Evolutionary conservation across 2,113 vertebrate species (phyloP).

Genomic region (Aix galericulata): DNA sequence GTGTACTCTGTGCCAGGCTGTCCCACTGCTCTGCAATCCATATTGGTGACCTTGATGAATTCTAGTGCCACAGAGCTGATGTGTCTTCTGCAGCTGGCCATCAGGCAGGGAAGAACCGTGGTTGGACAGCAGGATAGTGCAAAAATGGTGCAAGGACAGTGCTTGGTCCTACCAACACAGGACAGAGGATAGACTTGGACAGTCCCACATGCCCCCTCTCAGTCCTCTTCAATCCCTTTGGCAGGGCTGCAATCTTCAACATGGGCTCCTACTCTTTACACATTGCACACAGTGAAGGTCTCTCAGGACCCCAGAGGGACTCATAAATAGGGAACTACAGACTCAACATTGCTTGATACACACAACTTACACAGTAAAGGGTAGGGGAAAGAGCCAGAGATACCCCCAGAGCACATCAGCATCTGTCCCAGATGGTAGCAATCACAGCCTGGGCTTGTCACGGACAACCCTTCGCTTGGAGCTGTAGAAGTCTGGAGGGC

Average conservation of each 20-base stretch:
- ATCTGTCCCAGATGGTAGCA: background rate
- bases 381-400: background rate
- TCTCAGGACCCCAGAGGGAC: conserved; percentile 36
- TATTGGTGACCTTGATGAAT: rapidly evolving
- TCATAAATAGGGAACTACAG: conserved; percentile 62
- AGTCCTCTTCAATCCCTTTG: background rate
- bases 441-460: conserved; percentile 82
- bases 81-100: background rate
- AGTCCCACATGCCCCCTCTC: background rate
- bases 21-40: background rate
- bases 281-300: conserved; percentile 60
- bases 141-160: background rate
- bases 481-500: conserved; percentile 87
- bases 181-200: background rate
- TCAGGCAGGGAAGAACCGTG: background rate
- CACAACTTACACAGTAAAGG: background rate
- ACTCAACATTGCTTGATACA: background rate
- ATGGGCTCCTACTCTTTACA: background rate
- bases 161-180: background rate
- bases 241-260: background rate
- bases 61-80: background rate
- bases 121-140: background rate
- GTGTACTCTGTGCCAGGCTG: background rate
- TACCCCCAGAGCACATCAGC: background rate
- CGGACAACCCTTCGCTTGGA: conserved; percentile 80